These are phyloP conservation scores for Brachionus koreanus DNA, from an alignment of 1,140 invertebrate genomes.

Conservation along the genomic window DNA sequence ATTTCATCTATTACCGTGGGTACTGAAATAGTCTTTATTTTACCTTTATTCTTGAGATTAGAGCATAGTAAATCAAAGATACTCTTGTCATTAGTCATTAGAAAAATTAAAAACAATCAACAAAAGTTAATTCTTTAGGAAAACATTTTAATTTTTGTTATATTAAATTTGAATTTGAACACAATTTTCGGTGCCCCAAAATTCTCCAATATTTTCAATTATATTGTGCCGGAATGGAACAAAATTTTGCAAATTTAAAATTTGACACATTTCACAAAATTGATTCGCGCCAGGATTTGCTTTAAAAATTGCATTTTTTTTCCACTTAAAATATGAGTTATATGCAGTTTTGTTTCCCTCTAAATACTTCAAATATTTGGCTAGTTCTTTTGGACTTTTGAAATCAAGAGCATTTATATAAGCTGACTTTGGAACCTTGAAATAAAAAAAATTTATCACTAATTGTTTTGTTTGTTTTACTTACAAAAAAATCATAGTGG, in stretches of 20 bases:
- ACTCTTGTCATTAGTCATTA: no score
- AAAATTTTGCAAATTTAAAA: neutral
- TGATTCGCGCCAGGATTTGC: neutral
- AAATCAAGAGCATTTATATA: slow-evolving; percentile 45
- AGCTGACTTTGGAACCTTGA: neutral
- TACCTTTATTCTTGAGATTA: no score
- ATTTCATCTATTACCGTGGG: no score
- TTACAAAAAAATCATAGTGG: neutral
- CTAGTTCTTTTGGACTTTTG: slow-evolving; percentile 40
- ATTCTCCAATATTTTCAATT: neutral
- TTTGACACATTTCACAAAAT: neutral
- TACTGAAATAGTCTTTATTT: no score
- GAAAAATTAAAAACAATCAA: no score
- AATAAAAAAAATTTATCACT: neutral
- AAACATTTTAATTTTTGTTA: no score
- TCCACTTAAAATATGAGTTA: neutral
- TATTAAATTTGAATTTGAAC: neutral
- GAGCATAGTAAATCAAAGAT: no score
- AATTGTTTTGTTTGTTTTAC: neutral
- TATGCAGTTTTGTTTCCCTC: neutral
- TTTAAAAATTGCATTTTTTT: neutral
- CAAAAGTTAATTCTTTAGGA: no score
- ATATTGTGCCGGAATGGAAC: neutral
- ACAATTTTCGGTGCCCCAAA: neutral
- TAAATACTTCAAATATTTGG: slow-evolving; percentile 45